Evolutionary conservation across 2,113 vertebrate genomes (phyloP).

Genomic region (Lophura nycthemera): DNA sequence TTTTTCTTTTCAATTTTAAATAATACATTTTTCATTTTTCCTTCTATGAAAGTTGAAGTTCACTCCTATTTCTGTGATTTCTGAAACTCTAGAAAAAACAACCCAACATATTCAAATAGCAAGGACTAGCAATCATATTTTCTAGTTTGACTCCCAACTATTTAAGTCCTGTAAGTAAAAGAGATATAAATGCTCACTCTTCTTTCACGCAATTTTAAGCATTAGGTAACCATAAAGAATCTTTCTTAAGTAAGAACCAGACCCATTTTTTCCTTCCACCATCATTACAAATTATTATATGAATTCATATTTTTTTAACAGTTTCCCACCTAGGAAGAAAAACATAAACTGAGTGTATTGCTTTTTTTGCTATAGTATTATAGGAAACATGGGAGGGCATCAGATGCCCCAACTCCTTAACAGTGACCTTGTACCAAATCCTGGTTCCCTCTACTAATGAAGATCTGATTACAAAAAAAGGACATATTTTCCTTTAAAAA

Average conservation of each 20-base stretch:
- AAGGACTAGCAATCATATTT: neutral
- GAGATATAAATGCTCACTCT: neutral
- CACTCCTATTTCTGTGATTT: neutral
- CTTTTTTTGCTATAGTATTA: neutral
- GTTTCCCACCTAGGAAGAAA: neutral
- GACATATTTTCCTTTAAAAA: neutral
- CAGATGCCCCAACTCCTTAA: neutral
- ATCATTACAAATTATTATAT: neutral
- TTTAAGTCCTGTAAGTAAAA: neutral
- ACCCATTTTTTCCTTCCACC: neutral
- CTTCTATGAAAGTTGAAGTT: neutral
- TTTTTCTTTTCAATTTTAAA: neutral
- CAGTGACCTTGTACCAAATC: neutral
- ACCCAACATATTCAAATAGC: neutral
- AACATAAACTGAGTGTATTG: neutral
- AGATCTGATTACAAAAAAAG: neutral
- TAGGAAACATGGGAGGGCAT: neutral
- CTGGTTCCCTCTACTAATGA: neutral
- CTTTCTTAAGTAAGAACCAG: neutral
- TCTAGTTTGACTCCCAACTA: neutral
- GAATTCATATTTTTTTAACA: neutral
- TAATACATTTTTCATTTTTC: neutral
- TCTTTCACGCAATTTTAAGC: conserved; percentile 5
- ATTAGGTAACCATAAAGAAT: neutral
- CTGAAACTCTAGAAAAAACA: neutral